These are phyloP conservation scores for Linyphia triangularis DNA, from an alignment of 2,888 invertebrate species.

Conservation along the genomic window DNA sequence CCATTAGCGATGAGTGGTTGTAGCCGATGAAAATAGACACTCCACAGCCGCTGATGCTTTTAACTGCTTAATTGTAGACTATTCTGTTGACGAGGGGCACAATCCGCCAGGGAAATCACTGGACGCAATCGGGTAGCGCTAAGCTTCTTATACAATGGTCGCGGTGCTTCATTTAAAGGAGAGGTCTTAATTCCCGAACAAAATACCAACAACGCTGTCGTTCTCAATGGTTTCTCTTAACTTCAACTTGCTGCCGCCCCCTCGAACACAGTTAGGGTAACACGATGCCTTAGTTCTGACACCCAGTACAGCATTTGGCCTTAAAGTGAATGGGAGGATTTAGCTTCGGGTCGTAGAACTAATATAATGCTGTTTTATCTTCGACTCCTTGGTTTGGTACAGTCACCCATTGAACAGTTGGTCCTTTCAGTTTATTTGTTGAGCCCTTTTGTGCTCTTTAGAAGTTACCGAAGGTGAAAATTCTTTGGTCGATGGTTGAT, in stretches of 20 bases:
- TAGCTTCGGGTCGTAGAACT: constrained; percentile 38
- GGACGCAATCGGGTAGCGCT: constrained; percentile 43
- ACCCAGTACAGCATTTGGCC: constrained; percentile 15
- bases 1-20: constrained; percentile 62
- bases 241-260: constrained; percentile 42
- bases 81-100: constrained; percentile 32
- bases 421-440: neutral
- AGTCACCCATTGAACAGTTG: neutral
- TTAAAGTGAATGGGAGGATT: constrained; percentile 67
- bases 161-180: constrained; percentile 68
- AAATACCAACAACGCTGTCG: constrained; percentile 68
- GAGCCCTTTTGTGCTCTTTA: neutral
- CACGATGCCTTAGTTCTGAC: constrained; percentile 56
- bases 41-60: constrained; percentile 57
- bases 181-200: constrained; percentile 69
- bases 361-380: constrained; percentile 69
- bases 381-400: neutral
- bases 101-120: constrained; percentile 72
- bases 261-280: constrained; percentile 59
- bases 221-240: constrained; percentile 56
- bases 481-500: neutral
- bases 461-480: neutral
- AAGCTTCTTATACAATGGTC: constrained; percentile 73
- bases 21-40: constrained; percentile 72
- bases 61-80: constrained; percentile 74